These are phyloP conservation scores for Orussus abietinus DNA, from an alignment of 1,140 invertebrate genomes.

Conservation along the genomic window DNA sequence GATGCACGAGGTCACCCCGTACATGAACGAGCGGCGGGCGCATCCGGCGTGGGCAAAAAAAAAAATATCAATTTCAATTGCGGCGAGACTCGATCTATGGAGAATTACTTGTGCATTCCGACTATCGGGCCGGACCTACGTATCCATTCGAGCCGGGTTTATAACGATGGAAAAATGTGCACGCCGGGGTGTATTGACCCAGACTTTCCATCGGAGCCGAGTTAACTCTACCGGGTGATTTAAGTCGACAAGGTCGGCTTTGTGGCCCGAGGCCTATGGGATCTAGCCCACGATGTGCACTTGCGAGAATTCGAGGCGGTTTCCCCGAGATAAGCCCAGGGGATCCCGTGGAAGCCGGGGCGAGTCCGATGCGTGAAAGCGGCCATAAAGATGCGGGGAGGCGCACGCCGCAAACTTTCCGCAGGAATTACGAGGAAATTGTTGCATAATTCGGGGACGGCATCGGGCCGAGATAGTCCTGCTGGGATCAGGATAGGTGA, in stretches of 20 bases:
- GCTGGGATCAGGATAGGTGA: too few species aligned
- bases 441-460: too few species aligned
- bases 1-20: too few species aligned
- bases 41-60: conserved; percentile 8
- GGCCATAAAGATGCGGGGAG: too few species aligned
- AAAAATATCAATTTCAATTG: conserved; percentile 43
- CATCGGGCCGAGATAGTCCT: too few species aligned
- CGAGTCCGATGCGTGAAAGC: too few species aligned
- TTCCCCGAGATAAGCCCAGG: too few species aligned
- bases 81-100: conserved; percentile 35
- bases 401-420: not conserved
- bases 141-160: conserved; percentile 28
- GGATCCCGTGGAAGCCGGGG: too few species aligned
- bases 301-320: too few species aligned
- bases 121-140: conserved; percentile 19
- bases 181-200: conserved; percentile 30
- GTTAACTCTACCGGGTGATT: conserved; percentile 29
- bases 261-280: too few species aligned
- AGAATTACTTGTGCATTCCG: conserved; percentile 30
- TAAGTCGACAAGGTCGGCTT: conserved; percentile 32
- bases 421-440: not conserved
- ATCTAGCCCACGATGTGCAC: too few species aligned
- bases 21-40: too few species aligned
- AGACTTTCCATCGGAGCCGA: conserved; percentile 21
- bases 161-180: conserved; percentile 30